Conservation (phyloP, 2,888 invertebrate species). For the Adelognathus sp. region DNA sequence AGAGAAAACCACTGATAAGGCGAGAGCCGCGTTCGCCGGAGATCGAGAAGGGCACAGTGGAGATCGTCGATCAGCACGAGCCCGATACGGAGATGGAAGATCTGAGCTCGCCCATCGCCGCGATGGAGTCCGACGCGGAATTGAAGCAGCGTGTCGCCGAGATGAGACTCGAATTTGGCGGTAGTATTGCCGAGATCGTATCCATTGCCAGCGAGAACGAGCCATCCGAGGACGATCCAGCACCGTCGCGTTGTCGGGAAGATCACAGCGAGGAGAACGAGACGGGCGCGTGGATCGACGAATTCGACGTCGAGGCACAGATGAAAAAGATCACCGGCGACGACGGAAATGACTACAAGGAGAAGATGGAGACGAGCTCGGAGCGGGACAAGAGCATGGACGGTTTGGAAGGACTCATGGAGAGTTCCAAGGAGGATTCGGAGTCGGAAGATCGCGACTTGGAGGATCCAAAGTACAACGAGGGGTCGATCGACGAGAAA, state of each 20-base stretch:
- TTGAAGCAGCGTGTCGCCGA: slow-evolving; percentile 81
- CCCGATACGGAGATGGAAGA: slow-evolving; percentile 79
- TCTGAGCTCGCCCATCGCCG: slow-evolving; percentile 78
- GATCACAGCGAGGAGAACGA: slow-evolving; percentile 71
- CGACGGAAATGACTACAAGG: slow-evolving; percentile 78
- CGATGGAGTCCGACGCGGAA: slow-evolving; percentile 80
- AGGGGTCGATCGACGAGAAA: too few species aligned
- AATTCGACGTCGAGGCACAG: slow-evolving; percentile 79
- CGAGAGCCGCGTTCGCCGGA: slow-evolving; percentile 45
- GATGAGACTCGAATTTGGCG: slow-evolving; percentile 81
- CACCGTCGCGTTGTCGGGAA: slow-evolving; percentile 61
- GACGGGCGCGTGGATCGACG: slow-evolving; percentile 75
- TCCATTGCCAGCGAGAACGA: slow-evolving; percentile 66
- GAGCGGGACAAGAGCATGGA: slow-evolving; percentile 76
- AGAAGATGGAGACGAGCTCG: slow-evolving; percentile 72
- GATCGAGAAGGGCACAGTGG: slow-evolving; percentile 76
- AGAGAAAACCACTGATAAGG: slow-evolving; percentile 50
- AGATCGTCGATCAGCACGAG: slow-evolving; percentile 78
- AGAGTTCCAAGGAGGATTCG: slow-evolving; percentile 79
- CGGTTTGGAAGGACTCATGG: slow-evolving; percentile 78
- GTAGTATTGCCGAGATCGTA: slow-evolving; percentile 67
- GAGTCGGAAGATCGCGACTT: slow-evolving; percentile 65
- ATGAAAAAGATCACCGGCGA: slow-evolving; percentile 79
- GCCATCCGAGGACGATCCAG: slow-evolving; percentile 67
- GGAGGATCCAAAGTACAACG: slow-evolving; percentile 47